These are phyloP conservation scores for Dinocampus coccinellae DNA, from an alignment of 2,888 invertebrate species.

Conservation along the genomic window DNA sequence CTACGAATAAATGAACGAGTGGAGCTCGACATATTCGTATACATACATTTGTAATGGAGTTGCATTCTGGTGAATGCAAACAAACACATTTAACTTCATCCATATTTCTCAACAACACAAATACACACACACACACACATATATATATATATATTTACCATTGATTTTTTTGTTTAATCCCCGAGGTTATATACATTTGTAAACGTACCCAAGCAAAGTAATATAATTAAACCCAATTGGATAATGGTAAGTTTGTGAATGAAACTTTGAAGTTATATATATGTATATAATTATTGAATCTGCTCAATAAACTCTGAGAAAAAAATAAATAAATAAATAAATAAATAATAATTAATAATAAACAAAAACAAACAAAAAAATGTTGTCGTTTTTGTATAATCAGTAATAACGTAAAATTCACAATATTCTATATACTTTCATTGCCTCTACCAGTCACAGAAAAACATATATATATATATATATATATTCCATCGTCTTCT, in stretches of 20 bases:
- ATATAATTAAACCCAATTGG: conserved; percentile 33
- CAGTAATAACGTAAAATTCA: too few relatives aligned
- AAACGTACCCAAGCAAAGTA: conserved; percentile 13
- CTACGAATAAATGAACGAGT: background rate
- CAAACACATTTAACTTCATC: conserved; percentile 14
- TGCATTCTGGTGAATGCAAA: conserved; percentile 36
- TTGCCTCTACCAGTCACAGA: too few relatives aligned
- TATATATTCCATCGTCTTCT: too few relatives aligned
- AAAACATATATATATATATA: too few relatives aligned
- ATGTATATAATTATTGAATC: background rate
- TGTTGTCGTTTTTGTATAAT: too few relatives aligned
- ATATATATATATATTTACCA: background rate
- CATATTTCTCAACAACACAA: background rate
- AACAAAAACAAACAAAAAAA: too few relatives aligned
- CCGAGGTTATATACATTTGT: conserved; percentile 10
- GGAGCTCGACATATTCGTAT: conserved; percentile 5
- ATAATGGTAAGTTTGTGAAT: conserved; percentile 14
- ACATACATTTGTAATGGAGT: conserved; percentile 46
- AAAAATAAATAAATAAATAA: background rate
- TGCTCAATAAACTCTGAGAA: background rate
- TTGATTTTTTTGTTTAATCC: background rate
- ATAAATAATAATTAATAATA: too few relatives aligned
- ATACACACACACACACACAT: background rate
- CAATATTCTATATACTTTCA: too few relatives aligned
- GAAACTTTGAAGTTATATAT: background rate